Base-by-base conservation (phyloP, 2,113 vertebrate genomes). In the Chascanopsetta lugubris region DNA sequence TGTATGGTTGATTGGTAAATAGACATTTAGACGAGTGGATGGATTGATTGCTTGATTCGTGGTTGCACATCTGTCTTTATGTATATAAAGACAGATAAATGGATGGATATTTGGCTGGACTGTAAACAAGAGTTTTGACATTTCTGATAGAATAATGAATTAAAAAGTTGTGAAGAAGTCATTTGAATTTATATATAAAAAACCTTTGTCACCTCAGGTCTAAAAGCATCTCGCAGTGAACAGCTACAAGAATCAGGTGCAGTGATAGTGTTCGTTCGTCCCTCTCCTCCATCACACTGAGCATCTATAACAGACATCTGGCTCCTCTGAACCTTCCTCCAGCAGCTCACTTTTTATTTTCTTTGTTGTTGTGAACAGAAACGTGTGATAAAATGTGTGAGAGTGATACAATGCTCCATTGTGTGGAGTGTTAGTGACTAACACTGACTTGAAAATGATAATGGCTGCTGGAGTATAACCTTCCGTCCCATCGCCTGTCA, bases 401-500 rank as follows among this genome's bases (percentile, higher is more conserved):
- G 9, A 17, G 34, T 38, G 34, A 47, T 22, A 68, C 57, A 61
- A 61, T 18, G 4, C 42, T 38, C 15, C 9, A 54, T 57, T 77
- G 48, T 81, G 17, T 67, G 61, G 8, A 43, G 46, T 65, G 70
- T 46, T 48, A 53, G 32, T 24, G 2, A 15, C 36, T n/a, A n/a
- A 21, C 22, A 30, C 50, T 42, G 11, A 45, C 8, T 45, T 2
- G 6, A n/a, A 27, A 29, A 62, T 75, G 63, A 70, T n/a, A 61
- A 56, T 60, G 11, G 54, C 60, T 40, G 27, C 18, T 69, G 40
- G 36, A 54, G 66, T 62, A 67, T 69, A 59, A 80, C 72, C 64
- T 75, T 64, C 24, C 57, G 62, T 68, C 30, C 69, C 30, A 53
- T 21, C 62, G 47, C 34, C 62, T 75, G 76, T 80, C 67, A 61